Percentiles rank a stretch among this genome's conserved stretches.
Conservation (phyloP, 2,113 vertebrate genomes). For the Cromileptes altivelis region DNA sequence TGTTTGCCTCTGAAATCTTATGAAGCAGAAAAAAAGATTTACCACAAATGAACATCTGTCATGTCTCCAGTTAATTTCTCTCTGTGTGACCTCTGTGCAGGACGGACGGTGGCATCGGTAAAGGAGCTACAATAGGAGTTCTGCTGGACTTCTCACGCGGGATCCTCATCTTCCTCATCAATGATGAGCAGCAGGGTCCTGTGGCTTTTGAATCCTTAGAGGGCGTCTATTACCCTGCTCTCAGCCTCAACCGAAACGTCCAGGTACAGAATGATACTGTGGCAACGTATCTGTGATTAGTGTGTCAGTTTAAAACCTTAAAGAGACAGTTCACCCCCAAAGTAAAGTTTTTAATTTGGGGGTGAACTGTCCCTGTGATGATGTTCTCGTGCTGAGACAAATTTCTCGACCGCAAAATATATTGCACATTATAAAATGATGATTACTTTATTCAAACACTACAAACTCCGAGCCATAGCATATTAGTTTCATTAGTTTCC, state of each 20-base stretch:
- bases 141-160: conserved; percentile 93
- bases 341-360: too few species aligned
- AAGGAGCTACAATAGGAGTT: conserved; percentile 93
- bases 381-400: background rate
- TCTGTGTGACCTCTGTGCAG: conserved; percentile 72
- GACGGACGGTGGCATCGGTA: conserved; percentile 95
- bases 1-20: background rate
- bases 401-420: too few species aligned
- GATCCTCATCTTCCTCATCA: conserved; percentile 95
- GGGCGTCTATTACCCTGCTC: conserved; percentile 93
- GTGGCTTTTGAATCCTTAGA: conserved; percentile 95
- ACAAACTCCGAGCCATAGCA: background rate
- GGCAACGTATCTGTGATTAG: background rate
- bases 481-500: background rate
- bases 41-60: background rate
- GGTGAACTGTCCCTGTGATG: too few species aligned
- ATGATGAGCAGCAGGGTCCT: conserved; percentile 98
- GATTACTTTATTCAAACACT: background rate
- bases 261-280: conserved; percentile 85
- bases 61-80: background rate
- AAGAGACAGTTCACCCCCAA: too few species aligned
- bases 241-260: conserved; percentile 98
- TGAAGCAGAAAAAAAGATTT: background rate
- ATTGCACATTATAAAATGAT: too few species aligned
- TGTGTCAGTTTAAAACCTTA: too few species aligned